These are phyloP conservation scores for Orchestia grillus DNA, from an alignment of 1,140 invertebrate species.

Conservation along the genomic window DNA sequence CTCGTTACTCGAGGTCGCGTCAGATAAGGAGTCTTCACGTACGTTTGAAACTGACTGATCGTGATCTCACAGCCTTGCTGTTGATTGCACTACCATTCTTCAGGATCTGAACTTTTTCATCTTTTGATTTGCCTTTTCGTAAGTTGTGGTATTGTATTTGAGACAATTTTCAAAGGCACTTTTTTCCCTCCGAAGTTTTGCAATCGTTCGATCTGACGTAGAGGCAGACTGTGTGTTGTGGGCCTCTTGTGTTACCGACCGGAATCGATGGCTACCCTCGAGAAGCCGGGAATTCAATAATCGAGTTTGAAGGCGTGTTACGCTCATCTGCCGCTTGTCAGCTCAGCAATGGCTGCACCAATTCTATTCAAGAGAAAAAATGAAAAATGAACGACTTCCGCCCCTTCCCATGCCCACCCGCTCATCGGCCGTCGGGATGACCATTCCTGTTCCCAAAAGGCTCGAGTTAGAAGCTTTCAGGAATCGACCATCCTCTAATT, in stretches of 20 bases:
- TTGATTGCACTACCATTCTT: not conserved
- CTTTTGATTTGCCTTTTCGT: not conserved
- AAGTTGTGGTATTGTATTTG: not conserved
- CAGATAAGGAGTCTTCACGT: not conserved
- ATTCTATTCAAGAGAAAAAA: not conserved
- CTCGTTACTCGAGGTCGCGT: too few relatives aligned
- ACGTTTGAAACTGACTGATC: not conserved
- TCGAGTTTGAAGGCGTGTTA: conserved; percentile 14
- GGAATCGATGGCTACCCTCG: not conserved
- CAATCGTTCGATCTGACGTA: not conserved
- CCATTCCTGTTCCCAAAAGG: not conserved
- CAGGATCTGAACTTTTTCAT: not conserved
- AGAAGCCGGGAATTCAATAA: not conserved
- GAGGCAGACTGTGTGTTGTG: not conserved
- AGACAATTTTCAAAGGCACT: not conserved
- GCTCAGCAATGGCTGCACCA: conserved; percentile 2
- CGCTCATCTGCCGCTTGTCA: conserved; percentile 33
- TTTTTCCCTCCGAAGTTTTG: not conserved
- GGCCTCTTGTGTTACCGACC: not conserved
- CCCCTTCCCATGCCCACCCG: not conserved
- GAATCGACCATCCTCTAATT: not conserved
- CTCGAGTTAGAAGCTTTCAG: not conserved
- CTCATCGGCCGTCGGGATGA: not conserved
- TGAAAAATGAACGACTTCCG: conserved; percentile 30
- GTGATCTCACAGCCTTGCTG: not conserved